Evolutionary conservation across 2,888 invertebrate species (phyloP).

Genomic region (Leucophora obtusa): DNA sequence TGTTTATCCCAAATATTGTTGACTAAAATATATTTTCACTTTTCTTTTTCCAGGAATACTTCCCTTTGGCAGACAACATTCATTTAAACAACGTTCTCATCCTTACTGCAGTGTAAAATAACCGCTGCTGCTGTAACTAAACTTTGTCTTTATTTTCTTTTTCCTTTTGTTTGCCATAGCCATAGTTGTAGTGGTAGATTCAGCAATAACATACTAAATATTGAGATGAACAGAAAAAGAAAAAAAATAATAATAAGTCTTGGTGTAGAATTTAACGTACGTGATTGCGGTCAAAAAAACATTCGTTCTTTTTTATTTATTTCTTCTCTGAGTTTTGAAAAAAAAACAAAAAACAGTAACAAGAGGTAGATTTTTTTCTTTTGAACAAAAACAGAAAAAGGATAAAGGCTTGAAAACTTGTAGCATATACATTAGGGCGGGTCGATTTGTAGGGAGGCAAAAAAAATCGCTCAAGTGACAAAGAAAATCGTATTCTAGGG

Average conservation of each 20-base stretch:
- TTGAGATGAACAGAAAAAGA: slow-evolving; percentile 16
- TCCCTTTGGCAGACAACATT: not conserved
- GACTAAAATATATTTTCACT: too few relatives aligned
- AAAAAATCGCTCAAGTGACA: too few relatives aligned
- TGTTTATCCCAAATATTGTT: too few relatives aligned
- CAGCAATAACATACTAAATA: slow-evolving; percentile 20
- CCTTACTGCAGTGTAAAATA: slow-evolving; percentile 45
- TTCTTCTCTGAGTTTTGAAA: not conserved
- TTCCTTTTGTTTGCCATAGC: slow-evolving; percentile 27
- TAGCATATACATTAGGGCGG: not conserved
- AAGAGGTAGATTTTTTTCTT: slow-evolving; percentile 24
- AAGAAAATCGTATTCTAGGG: too few relatives aligned
- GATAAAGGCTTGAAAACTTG: slow-evolving; percentile 30
- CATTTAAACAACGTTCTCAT: not conserved
- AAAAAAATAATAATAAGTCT: slow-evolving; percentile 54
- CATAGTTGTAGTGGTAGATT: not conserved
- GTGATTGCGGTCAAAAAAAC: slow-evolving; percentile 60
- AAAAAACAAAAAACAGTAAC: slow-evolving; percentile 40
- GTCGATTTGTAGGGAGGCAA: too few relatives aligned
- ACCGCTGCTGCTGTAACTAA: slow-evolving; percentile 45
- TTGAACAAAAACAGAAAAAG: not conserved
- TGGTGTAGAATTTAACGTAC: slow-evolving; percentile 55
- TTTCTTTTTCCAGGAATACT: not conserved
- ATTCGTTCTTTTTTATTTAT: not conserved
- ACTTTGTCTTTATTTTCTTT: slow-evolving; percentile 50